Evolutionary conservation across 2,888 invertebrate species (phyloP).

Genomic region (Halictus ligatus): DNA sequence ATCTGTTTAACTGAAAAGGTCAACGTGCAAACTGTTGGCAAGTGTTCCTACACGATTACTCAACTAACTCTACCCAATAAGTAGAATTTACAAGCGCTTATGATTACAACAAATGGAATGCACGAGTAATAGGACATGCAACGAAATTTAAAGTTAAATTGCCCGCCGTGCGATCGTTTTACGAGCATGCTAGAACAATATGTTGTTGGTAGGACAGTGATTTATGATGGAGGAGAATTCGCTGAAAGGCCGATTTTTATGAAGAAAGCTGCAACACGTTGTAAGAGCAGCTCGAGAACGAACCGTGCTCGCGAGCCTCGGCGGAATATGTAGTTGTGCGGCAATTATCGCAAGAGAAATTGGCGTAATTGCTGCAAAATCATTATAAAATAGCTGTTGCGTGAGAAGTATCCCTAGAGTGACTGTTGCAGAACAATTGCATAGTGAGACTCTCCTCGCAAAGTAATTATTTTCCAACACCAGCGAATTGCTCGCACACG

Average conservation of each 20-base stretch:
- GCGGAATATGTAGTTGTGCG: not conserved
- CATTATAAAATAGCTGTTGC: slow-evolving; percentile 47
- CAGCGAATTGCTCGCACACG: not conserved
- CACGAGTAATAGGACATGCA: too few species aligned
- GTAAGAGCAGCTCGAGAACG: not conserved
- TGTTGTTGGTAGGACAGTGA: not conserved
- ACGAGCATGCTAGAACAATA: not conserved
- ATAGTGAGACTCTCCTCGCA: slow-evolving; percentile 19
- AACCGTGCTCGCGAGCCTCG: not conserved
- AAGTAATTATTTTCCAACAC: slow-evolving; percentile 39
- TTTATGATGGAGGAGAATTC: not conserved
- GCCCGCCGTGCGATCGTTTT: not conserved
- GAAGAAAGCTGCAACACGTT: not conserved
- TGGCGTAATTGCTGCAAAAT: slow-evolving; percentile 17
- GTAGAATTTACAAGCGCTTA: not conserved
- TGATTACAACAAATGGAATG: not conserved
- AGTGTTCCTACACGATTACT: too few species aligned
- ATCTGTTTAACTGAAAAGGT: not conserved
- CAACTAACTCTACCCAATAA: too few species aligned
- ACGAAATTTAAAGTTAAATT: not conserved
- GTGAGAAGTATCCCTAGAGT: slow-evolving; percentile 18
- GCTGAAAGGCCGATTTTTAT: not conserved
- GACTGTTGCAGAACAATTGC: slow-evolving; percentile 37
- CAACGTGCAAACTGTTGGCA: not conserved
- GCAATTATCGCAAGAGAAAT: slow-evolving; percentile 10